Base-by-base conservation (phyloP, 2,113 vertebrate species). In the Condylura cristata region DNA sequence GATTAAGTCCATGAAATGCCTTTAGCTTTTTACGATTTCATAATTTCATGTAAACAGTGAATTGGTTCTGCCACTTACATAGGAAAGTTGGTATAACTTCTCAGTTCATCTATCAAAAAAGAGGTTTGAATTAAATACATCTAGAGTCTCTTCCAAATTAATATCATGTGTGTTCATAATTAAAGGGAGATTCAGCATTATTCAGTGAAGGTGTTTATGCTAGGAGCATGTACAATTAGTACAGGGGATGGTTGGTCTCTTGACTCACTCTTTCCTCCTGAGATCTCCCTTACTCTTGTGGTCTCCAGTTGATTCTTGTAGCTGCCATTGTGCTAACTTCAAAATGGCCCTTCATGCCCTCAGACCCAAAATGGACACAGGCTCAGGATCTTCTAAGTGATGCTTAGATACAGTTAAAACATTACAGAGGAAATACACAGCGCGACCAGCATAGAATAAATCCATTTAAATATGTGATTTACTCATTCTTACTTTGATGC, bases 11-110 rank as follows among this genome's bases (percentile, higher is more conserved):
- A 79, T 81, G 32, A 34, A 56, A 4, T 56, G 30, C 61, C 92
- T 90, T 51, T 74, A 60, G 34, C 41, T 89, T 80, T 93, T 86
- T 92, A 89, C 51, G 20, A 56, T 56, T 53, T 53, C 17, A 53
- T 20, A 53, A 53, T 53, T 56, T 56, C 53, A 56, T 22, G 20
- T 56, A 6, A 56, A 56, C 20, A 22, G 20, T 8, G 5, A 56
- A 56, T 56, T 56, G 53, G 53, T 22, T 56, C 53, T 56, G 53
- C 53, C 53, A 56, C 22, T 56, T 18, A 56, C 20, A 56, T 56
- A 56, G 53, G 20, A 18, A 56, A 56, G 20, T 56, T 56, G 53
- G 53, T 56, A 6, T 22, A 56, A 51, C 6, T 56, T 51, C 56
- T 86, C 53, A 72, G 63, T 34, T 80, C n/a, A 3, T 16, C n/a